These are phyloP conservation scores for Listronotus bonariensis DNA, from an alignment of 1,140 invertebrate genomes.

Conservation along the genomic window DNA sequence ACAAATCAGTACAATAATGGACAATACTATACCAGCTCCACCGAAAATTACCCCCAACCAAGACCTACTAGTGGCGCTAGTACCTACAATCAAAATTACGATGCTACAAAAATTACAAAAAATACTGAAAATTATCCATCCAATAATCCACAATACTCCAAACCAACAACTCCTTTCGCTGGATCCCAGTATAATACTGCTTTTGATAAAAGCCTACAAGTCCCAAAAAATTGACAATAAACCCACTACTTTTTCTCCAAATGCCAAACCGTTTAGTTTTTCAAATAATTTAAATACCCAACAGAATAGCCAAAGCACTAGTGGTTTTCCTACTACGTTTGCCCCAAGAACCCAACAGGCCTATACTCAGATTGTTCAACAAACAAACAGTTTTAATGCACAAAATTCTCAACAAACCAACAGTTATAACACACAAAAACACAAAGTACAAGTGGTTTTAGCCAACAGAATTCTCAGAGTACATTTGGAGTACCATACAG, in stretches of 20 bases:
- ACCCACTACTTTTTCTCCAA: conserved; percentile 50
- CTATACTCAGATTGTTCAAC: conserved; percentile 46
- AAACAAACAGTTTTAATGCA: conserved; percentile 40
- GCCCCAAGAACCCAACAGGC: conserved; percentile 48
- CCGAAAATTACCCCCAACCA: conserved; percentile 45
- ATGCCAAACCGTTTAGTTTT: conserved; percentile 43
- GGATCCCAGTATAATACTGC: conserved; percentile 19
- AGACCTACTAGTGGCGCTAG: conserved; percentile 15
- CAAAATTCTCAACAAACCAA: conserved; percentile 29
- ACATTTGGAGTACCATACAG: conserved; percentile 17
- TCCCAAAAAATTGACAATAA: conserved; percentile 41
- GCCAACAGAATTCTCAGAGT: neutral
- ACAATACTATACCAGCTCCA: conserved; percentile 22
- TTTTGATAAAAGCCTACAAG: conserved; percentile 45
- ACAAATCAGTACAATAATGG: conserved; percentile 23
- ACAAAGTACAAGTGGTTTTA: too few relatives aligned
- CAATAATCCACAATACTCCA: conserved; percentile 40
- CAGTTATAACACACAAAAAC: conserved; percentile 3
- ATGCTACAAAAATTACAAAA: conserved; percentile 35
- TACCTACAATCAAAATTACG: conserved; percentile 24
- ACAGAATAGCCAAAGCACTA: conserved; percentile 20
- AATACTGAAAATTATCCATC: conserved; percentile 41
- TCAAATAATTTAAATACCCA: conserved; percentile 17
- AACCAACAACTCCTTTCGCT: conserved; percentile 20
- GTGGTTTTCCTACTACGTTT: conserved; percentile 47